Percentiles rank a stretch among this genome's conserved stretches.
Conservation (phyloP, 2,113 vertebrate species). For the Sterrhoptilus dennistouni region DNA sequence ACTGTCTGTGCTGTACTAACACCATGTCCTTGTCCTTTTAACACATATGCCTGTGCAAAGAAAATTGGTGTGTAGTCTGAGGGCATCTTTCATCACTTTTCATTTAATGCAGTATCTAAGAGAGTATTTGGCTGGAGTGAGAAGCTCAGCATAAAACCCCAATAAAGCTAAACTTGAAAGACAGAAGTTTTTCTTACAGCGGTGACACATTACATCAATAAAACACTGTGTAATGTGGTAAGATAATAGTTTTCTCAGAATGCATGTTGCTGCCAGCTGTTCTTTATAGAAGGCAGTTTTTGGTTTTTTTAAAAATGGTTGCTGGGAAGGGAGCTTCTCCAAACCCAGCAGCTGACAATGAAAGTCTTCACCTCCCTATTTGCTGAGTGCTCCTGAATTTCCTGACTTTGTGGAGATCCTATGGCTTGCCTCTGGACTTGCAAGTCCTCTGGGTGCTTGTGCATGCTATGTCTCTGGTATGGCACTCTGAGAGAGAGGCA, state of each 20-base stretch:
- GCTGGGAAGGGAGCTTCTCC: background rate
- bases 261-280: background rate
- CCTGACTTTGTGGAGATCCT: accelerated
- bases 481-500: background rate
- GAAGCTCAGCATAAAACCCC: background rate
- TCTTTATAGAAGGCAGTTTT: background rate
- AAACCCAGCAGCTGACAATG: background rate
- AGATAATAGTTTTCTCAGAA: background rate
- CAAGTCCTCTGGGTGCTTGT: background rate
- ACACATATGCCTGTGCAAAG: background rate
- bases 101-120: background rate
- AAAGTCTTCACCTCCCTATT: background rate
- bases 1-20: background rate
- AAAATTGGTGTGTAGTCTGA: background rate
- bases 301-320: background rate
- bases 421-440: background rate
- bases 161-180: background rate
- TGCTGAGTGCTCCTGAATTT: background rate
- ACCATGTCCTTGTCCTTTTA: background rate
- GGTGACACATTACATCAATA: background rate
- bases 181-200: background rate
- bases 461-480: background rate
- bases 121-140: background rate
- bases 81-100: background rate
- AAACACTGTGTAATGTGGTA: background rate